These are phyloP conservation scores for Ceyx cyanopectus DNA, from an alignment of 2,113 vertebrate species.

Conservation along the genomic window DNA sequence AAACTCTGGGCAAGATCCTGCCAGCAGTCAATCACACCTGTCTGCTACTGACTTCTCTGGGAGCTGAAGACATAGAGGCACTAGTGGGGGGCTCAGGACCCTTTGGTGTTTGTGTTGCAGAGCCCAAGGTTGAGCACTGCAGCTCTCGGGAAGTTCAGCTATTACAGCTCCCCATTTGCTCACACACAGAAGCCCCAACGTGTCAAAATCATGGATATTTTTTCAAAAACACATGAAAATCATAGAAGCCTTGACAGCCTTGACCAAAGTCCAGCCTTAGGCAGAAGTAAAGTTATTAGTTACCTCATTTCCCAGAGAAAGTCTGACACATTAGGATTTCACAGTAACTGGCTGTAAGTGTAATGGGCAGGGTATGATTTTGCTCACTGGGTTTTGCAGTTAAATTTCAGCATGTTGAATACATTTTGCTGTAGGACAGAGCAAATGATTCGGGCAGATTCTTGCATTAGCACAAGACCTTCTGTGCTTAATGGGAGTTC, in stretches of 20 bases:
- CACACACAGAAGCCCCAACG: neutral
- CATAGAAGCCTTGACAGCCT: constrained; percentile 63
- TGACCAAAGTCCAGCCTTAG: constrained; percentile 74
- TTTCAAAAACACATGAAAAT: constrained; percentile 33
- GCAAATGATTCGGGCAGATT: constrained; percentile 25
- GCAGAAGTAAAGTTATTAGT: constrained; percentile 71
- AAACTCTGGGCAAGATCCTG: neutral
- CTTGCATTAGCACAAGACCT: constrained; percentile 32
- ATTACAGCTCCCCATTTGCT: constrained; percentile 1
- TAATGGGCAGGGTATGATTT: constrained; percentile 67
- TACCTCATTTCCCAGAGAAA: constrained; percentile 58
- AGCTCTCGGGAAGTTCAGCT: neutral
- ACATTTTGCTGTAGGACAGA: constrained; percentile 67
- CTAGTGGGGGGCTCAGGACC: neutral
- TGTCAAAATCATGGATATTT: constrained; percentile 51
- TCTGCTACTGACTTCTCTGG: neutral
- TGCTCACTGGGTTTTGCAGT: constrained; percentile 35
- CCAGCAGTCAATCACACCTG: neutral
- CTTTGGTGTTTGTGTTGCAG: neutral
- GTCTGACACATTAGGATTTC: constrained; percentile 72
- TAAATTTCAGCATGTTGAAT: constrained; percentile 49
- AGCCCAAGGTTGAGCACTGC: neutral
- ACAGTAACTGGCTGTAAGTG: constrained; percentile 54
- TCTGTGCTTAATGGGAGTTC: constrained; percentile 36
- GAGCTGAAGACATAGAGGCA: neutral